Percentiles rank a stretch among this genome's conserved stretches.
These are phyloP conservation scores for Brachyistius frenatus DNA, from an alignment of 2,113 vertebrate genomes.

Conservation along the genomic window DNA sequence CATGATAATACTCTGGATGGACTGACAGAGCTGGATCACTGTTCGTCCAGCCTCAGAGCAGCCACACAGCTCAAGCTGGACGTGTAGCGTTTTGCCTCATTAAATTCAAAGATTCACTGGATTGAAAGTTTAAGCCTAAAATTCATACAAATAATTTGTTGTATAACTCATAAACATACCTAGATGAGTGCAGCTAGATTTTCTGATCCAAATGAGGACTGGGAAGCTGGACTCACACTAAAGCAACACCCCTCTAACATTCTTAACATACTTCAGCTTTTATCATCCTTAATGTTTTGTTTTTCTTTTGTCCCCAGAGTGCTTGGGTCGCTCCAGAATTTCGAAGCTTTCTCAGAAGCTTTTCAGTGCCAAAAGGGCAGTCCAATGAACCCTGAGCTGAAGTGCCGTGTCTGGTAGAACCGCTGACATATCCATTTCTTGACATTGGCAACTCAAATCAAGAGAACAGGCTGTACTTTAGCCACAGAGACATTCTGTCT, in stretches of 20 bases:
- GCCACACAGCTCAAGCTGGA: neutral
- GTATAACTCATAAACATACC: no score
- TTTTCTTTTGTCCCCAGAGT: conserved; percentile 84
- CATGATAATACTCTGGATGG: no score
- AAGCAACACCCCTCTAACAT: neutral
- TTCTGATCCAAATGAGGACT: neutral
- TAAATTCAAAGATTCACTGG: neutral
- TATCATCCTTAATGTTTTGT: conserved; percentile 14
- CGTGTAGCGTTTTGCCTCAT: neutral
- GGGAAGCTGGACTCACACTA: neutral
- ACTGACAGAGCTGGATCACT: no score
- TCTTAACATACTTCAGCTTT: neutral
- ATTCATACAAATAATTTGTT: neutral
- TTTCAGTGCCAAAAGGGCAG: conserved; percentile 90
- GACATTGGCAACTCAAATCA: conserved; percentile 50
- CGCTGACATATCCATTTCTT: conserved; percentile 40
- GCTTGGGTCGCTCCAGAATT: conserved; percentile 95
- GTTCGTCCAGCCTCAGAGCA: no score
- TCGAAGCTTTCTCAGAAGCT: conserved; percentile 92
- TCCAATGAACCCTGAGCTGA: conserved; percentile 89
- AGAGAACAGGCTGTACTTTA: conserved; percentile 49
- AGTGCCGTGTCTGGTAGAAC: conserved; percentile 93
- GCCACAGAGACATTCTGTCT: conserved; percentile 50
- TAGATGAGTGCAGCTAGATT: neutral
- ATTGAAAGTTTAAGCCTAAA: neutral